Evolutionary conservation across 1,140 invertebrate genomes (phyloP).

Genomic region (Hesperophylax magnus): DNA sequence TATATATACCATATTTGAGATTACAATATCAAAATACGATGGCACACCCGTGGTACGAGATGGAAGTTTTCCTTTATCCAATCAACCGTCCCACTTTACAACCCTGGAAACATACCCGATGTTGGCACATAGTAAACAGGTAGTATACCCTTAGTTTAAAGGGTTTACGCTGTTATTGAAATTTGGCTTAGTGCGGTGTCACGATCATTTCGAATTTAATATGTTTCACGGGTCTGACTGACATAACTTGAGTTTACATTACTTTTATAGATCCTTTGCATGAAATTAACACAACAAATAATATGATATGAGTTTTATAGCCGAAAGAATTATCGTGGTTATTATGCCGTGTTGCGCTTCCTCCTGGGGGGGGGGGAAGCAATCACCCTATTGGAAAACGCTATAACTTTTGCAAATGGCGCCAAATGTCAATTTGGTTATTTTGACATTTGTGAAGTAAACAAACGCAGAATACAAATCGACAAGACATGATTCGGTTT

Average conservation of each 20-base stretch:
- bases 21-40: too few relatives aligned
- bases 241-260: background rate
- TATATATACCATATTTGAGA: too few relatives aligned
- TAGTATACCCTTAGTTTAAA: background rate
- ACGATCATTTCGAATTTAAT: background rate
- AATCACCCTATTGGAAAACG: too few relatives aligned
- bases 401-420: too few relatives aligned
- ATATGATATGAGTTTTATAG: too few relatives aligned
- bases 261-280: background rate
- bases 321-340: background rate
- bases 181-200: background rate
- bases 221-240: background rate
- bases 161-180: constrained; percentile 5
- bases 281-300: background rate
- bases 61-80: constrained; percentile 1
- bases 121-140: background rate
- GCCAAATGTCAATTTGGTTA: too few relatives aligned
- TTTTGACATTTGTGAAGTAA: too few relatives aligned
- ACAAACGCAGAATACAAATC: too few relatives aligned
- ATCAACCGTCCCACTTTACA: background rate
- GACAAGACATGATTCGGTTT: too few relatives aligned
- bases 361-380: too few relatives aligned
- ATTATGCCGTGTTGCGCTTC: background rate
- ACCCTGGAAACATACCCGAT: constrained; percentile 11
- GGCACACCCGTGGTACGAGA: background rate